phyloP scores from a whole-genome alignment of 1,140 invertebrate species.

The Arctopsyche grandis region DNA sequence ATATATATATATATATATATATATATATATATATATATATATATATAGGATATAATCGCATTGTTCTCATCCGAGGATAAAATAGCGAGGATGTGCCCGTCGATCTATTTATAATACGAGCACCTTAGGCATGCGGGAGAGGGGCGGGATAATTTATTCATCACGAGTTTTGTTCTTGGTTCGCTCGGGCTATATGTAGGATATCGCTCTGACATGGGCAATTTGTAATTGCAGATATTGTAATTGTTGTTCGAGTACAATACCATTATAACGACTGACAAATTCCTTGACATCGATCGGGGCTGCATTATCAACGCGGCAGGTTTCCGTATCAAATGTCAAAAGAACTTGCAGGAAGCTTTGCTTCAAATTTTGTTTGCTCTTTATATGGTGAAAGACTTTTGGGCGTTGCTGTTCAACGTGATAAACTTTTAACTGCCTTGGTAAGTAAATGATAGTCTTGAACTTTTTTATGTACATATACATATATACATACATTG shows the following conservation, averaged over 20 bases:
- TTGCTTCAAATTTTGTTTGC: too few relatives aligned
- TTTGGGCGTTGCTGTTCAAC: too few relatives aligned
- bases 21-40: background rate
- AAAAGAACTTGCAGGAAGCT: too few relatives aligned
- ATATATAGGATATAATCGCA: background rate
- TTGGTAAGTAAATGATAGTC: too few relatives aligned
- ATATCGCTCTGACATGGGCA: background rate
- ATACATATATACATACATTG: too few relatives aligned
- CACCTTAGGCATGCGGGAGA: background rate
- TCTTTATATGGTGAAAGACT: too few relatives aligned
- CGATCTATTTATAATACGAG: background rate
- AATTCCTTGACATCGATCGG: constrained; percentile 12
- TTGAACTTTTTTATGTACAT: too few relatives aligned
- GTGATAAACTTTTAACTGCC: too few relatives aligned
- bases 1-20: background rate
- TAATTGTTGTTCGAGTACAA: constrained; percentile 1
- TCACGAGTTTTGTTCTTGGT: constrained; percentile 3
- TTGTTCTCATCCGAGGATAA: background rate
- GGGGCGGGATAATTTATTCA: constrained; percentile 19
- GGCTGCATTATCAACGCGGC: background rate
- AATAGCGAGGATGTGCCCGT: constrained; percentile 6
- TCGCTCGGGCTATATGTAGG: background rate
- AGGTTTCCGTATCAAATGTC: too few relatives aligned
- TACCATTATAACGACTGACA: background rate
- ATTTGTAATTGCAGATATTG: constrained; percentile 19